Base-by-base conservation (phyloP, 1,140 invertebrate species). In the Carposina sasakii region DNA sequence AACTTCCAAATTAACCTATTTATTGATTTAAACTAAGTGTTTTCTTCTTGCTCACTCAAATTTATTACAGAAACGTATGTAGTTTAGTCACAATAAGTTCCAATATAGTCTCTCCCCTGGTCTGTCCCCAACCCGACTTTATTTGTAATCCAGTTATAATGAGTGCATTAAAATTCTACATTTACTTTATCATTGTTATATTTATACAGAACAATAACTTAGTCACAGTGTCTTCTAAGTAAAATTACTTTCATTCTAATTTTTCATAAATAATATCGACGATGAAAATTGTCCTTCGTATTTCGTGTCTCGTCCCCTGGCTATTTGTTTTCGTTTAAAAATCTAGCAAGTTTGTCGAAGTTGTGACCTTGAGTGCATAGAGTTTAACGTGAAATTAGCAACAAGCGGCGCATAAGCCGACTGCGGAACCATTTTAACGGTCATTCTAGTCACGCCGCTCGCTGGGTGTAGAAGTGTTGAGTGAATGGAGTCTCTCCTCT, bases 281-380 rank as follows among this genome's bases (percentile, higher is more conserved):
- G 30, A 16, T 6, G 31, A 54, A 48, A 54, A 21, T 54, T 54
- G 52, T 54, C 52, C 52, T 37, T 17, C 52, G 39, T 48, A 20
- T 54, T 54, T 48, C 46, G 52, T 49, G 52, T 54, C 52, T 54
- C 52, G 31, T 54, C 46, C 52, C 46, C 46, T 49, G 47, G 41
- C 30, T 45, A 33, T 50, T 53, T 53, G 44, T 53, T 47, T 53
- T 47, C 39, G 43, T 47, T 53, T 33, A 53, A 47, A 53, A 53
- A 47, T 53, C 37, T 41, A 24, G 19, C 24, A 24, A 47, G 26
- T 53, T 23, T 46, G 20, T 46, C 6, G 42, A 44, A 44, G 16
- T 36, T 47, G 44, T 41, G 39, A 53, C 43, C 21, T 41, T 47
- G 37, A 53, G 17, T 42, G 31, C 51, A 41, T 47, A 53, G 43